phyloP scores from a whole-genome alignment of 2,888 invertebrate species.

The Parelbella ahira region DNA sequence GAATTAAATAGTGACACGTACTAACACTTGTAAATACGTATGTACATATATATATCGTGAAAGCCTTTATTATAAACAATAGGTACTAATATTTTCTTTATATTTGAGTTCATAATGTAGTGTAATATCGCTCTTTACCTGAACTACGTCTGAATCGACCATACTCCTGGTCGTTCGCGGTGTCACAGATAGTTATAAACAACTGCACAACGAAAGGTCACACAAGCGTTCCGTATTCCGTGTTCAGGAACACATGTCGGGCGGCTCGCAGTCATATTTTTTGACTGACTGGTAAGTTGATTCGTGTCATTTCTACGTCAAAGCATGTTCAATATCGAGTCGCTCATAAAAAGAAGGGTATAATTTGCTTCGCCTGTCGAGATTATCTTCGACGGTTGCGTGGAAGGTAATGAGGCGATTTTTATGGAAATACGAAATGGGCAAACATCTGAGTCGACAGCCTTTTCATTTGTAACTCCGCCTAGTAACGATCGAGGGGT shows the following conservation, averaged over 20 bases:
- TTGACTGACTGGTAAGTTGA: conserved; percentile 52
- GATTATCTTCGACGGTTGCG: conserved; percentile 45
- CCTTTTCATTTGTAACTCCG: conserved; percentile 3
- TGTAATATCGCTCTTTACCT: too few relatives aligned
- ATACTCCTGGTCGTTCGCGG: conserved; percentile 24
- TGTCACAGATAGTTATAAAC: conserved; percentile 4
- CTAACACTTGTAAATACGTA: too few relatives aligned
- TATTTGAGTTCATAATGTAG: too few relatives aligned
- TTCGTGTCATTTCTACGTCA: conserved; percentile 43
- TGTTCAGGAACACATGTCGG: conserved; percentile 40
- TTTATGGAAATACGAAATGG: conserved; percentile 28
- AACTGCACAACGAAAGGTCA: conserved; percentile 12
- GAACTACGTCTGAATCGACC: conserved; percentile 33
- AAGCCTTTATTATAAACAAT: too few relatives aligned
- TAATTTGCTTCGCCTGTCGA: conserved; percentile 45
- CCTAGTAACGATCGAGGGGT: not conserved
- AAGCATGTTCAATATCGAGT: conserved; percentile 51
- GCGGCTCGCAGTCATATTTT: conserved; percentile 48
- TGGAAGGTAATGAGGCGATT: conserved; percentile 37
- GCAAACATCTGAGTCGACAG: conserved; percentile 5
- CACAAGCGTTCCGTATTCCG: conserved; percentile 27
- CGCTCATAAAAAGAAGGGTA: conserved; percentile 48
- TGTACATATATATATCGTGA: too few relatives aligned
- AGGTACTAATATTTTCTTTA: too few relatives aligned
- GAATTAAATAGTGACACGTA: too few relatives aligned